These are phyloP conservation scores for Rotaria socialis DNA, from an alignment of 2,888 invertebrate genomes.

Conservation along the genomic window DNA sequence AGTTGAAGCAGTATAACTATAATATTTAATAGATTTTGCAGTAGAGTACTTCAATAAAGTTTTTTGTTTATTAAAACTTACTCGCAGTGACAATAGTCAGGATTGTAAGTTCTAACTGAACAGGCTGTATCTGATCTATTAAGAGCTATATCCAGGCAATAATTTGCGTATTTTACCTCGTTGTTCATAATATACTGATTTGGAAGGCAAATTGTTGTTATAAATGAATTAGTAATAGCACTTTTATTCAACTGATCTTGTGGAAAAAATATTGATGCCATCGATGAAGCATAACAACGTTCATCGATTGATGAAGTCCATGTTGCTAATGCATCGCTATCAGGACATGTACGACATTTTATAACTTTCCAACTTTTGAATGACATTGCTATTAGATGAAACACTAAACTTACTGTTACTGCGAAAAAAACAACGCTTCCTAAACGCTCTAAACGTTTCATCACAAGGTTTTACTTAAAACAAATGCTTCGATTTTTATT, in stretches of 20 bases:
- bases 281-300: neutral
- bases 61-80: neutral
- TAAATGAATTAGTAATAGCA: neutral
- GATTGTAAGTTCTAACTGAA: neutral
- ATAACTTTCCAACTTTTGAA: neutral
- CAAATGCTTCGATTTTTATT: no score
- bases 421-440: neutral
- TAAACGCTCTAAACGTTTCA: neutral
- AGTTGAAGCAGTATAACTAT: neutral
- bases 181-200: neutral
- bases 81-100: neutral
- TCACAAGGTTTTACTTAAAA: neutral
- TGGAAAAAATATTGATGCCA: neutral
- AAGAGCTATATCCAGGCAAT: neutral
- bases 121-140: neutral
- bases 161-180: neutral
- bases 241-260: no score
- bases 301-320: neutral
- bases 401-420: neutral
- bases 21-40: no score
- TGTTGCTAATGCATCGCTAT: neutral
- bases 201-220: neutral
- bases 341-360: neutral
- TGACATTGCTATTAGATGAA: neutral
- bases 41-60: no score